phyloP scores from a whole-genome alignment of 2,888 invertebrate genomes.

The Troides aeacus region DNA sequence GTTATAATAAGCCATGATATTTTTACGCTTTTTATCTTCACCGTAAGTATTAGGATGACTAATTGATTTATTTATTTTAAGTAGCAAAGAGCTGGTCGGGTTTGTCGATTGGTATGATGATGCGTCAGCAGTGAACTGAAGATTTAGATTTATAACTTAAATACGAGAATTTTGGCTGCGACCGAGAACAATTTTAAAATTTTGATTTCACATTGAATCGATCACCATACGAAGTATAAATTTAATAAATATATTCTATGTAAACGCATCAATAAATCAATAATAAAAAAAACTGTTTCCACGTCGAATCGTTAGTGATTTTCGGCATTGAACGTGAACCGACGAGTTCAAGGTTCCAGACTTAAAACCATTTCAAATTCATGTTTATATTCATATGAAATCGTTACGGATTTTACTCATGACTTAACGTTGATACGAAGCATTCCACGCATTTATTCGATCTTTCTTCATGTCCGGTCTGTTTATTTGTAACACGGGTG shows the following conservation, averaged over 20 bases:
- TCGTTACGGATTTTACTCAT: constrained; percentile 18
- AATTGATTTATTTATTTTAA: too few species aligned
- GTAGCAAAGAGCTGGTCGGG: too few species aligned
- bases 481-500: neutral
- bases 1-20: too few species aligned
- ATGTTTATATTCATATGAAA: constrained; percentile 25
- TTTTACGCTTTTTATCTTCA: too few species aligned
- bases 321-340: constrained; percentile 26
- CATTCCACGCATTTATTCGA: constrained; percentile 19
- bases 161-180: too few species aligned
- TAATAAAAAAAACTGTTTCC: constrained; percentile 14
- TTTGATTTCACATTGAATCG: neutral
- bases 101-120: too few species aligned
- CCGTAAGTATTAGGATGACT: too few species aligned
- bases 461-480: constrained; percentile 15
- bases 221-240: neutral
- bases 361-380: constrained; percentile 22
- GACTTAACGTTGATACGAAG: constrained; percentile 19
- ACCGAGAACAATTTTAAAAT: neutral
- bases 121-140: too few species aligned
- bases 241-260: neutral
- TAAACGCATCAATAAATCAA: neutral
- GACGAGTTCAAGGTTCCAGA: constrained; percentile 24
- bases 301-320: constrained; percentile 15
- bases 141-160: too few species aligned